These are phyloP conservation scores for Athene noctua DNA, from an alignment of 2,113 vertebrate species.

Conservation along the genomic window DNA sequence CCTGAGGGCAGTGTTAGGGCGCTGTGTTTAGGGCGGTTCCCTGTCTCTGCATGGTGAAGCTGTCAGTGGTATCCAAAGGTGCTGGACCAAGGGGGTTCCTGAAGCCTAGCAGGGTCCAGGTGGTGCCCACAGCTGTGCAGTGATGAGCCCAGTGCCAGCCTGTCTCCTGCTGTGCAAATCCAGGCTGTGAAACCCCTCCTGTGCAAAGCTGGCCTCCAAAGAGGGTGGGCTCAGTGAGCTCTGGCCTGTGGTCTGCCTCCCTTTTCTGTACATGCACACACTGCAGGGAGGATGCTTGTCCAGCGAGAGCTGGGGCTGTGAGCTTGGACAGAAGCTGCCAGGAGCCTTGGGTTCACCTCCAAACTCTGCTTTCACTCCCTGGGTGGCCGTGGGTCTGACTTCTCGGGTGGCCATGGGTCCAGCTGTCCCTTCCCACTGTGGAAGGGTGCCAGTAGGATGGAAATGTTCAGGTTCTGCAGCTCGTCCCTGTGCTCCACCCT, in stretches of 20 bases:
- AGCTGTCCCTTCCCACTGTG: accelerated
- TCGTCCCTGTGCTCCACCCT: not conserved
- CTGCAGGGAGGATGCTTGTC: not conserved
- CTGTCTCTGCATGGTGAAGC: not conserved
- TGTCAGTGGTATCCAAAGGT: not conserved
- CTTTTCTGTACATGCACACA: accelerated
- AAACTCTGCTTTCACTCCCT: not conserved
- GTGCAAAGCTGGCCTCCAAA: not conserved
- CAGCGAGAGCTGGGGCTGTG: not conserved
- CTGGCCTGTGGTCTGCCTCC: not conserved
- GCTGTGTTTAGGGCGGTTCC: not conserved
- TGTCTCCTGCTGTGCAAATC: not conserved
- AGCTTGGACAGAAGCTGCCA: not conserved
- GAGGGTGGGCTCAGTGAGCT: not conserved
- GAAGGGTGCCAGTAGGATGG: accelerated
- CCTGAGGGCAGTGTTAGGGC: not conserved
- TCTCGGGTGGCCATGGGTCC: not conserved
- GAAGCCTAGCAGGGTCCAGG: not conserved
- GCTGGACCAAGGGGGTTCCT: not conserved
- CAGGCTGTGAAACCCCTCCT: not conserved
- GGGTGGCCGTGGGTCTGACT: not conserved
- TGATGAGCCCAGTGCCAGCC: not conserved
- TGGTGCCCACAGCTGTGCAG: not conserved
- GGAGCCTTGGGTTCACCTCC: not conserved
- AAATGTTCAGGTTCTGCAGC: not conserved